phyloP scores from a whole-genome alignment of 2,888 invertebrate genomes.

The Dolichomitus sp. region DNA sequence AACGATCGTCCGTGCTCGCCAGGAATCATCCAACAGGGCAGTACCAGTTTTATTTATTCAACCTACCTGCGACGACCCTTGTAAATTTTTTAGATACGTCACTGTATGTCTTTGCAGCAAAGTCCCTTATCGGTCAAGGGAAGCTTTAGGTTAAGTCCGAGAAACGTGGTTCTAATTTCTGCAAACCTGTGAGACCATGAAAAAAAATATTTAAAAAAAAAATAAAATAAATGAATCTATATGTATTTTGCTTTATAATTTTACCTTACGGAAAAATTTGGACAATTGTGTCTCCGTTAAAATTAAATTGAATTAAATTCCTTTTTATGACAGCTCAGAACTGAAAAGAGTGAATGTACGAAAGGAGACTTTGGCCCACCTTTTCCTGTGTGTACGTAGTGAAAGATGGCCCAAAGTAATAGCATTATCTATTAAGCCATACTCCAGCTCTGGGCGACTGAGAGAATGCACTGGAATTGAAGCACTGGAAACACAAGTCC shows the following conservation, averaged over 20 bases:
- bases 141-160: slow-evolving; percentile 15
- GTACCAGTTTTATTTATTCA: slow-evolving; percentile 60
- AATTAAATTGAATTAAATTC: background rate
- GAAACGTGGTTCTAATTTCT: slow-evolving; percentile 2
- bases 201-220: background rate
- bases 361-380: background rate
- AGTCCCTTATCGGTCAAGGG: background rate
- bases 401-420: no score
- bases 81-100: slow-evolving; percentile 59
- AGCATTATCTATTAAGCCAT: background rate
- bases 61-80: slow-evolving; percentile 33
- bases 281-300: background rate
- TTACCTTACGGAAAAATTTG: background rate
- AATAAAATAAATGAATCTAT: no score
- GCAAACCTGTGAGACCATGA: background rate
- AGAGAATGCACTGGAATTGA: slow-evolving; percentile 43
- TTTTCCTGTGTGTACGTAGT: background rate
- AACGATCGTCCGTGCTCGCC: slow-evolving; percentile 66
- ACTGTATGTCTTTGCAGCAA: slow-evolving; percentile 6
- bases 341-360: background rate
- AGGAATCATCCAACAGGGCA: slow-evolving; percentile 19
- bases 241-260: background rate
- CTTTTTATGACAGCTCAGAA: background rate
- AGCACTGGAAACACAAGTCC: slow-evolving; percentile 45
- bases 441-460: background rate